phyloP scores from a whole-genome alignment of 1,140 invertebrate genomes.

The Notospermus geniculatus region DNA sequence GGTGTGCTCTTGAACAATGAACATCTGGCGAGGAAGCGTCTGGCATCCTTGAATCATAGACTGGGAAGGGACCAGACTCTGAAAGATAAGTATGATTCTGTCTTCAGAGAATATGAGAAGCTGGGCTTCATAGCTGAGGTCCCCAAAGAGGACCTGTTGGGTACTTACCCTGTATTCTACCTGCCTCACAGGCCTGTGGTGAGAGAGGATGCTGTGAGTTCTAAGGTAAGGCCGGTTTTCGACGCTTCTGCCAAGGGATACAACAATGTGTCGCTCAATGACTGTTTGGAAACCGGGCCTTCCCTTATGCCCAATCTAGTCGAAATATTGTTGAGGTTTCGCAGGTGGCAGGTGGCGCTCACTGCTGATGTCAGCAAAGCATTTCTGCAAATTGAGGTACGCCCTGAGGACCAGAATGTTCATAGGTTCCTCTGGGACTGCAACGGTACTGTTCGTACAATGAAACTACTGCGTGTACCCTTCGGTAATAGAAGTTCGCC shows the following conservation, averaged over 20 bases:
- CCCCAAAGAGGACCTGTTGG: background rate
- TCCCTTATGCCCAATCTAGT: conserved; percentile 13
- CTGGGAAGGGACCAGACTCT: background rate
- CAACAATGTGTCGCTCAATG: conserved; percentile 41
- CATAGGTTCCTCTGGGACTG: conserved; percentile 11
- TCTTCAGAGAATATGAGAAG: background rate
- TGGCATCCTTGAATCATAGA: background rate
- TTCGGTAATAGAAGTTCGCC: conserved; percentile 13
- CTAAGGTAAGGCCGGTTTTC: conserved; percentile 50
- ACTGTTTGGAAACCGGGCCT: conserved; percentile 34
- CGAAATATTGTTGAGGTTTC: conserved; percentile 12
- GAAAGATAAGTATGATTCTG: background rate
- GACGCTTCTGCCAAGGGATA: conserved; percentile 40
- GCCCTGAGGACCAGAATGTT: conserved; percentile 6
- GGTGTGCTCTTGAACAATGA: too few species aligned
- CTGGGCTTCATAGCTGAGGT: background rate
- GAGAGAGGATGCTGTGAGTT: conserved; percentile 31
- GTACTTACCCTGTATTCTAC: conserved; percentile 30
- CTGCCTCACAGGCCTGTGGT: too few species aligned
- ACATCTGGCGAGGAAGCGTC: too few species aligned
- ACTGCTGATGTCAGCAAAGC: conserved; percentile 17
- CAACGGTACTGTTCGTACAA: background rate
- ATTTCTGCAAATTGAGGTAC: conserved; percentile 15
- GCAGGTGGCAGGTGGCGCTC: conserved; percentile 2
- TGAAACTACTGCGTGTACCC: conserved; percentile 7